These are phyloP conservation scores for Steinernema hermaphroditum DNA, from an alignment of 2,888 invertebrate species.

Conservation along the genomic window DNA sequence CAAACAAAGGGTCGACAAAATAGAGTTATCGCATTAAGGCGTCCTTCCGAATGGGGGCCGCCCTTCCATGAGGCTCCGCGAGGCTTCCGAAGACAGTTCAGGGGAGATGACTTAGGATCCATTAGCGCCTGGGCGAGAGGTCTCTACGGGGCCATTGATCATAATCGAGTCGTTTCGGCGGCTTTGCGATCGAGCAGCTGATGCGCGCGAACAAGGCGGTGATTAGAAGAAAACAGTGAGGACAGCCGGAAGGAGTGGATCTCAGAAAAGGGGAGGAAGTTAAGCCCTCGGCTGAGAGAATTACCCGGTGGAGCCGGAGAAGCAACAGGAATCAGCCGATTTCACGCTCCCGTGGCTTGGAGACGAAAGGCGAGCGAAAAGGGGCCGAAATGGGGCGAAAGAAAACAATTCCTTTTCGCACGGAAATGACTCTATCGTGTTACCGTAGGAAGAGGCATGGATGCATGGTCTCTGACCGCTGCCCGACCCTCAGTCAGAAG, in stretches of 20 bases:
- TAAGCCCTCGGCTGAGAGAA: background rate
- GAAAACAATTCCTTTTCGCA: background rate
- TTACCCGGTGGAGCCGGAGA: background rate
- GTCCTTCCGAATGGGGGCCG: conserved; percentile 9
- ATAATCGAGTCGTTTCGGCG: background rate
- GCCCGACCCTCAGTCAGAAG: background rate
- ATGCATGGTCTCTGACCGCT: too few relatives aligned
- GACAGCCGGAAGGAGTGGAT: background rate
- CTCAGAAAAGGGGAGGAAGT: background rate
- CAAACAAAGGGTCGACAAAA: conserved; percentile 26
- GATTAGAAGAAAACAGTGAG: background rate
- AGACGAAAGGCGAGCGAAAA: background rate
- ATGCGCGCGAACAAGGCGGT: background rate
- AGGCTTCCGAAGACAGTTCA: background rate
- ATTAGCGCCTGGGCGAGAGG: background rate
- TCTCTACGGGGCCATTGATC: conserved; percentile 10
- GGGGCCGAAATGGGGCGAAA: background rate
- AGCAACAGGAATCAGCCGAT: conserved; percentile 28
- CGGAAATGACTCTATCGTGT: too few relatives aligned
- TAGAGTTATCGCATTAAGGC: conserved; percentile 17
- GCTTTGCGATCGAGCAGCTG: background rate
- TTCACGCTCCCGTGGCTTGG: conserved; percentile 4
- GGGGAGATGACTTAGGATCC: background rate
- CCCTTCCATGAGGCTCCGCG: background rate
- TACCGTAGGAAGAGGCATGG: too few relatives aligned